Conservation (phyloP, 2,113 vertebrate genomes). For the Callithrix jacchus region DNA sequence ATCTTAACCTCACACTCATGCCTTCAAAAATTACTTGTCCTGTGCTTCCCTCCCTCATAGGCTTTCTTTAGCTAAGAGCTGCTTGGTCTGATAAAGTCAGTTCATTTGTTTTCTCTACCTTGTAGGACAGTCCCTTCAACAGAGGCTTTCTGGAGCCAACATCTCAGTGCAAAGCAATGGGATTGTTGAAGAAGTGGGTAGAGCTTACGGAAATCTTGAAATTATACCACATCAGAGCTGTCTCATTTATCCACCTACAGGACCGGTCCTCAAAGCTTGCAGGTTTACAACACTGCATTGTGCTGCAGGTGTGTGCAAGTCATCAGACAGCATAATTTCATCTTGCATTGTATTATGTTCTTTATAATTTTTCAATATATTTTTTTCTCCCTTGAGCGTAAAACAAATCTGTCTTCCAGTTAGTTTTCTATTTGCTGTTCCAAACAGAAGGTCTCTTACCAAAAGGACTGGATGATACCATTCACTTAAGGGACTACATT, state of each 20-base stretch:
- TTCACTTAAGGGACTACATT: not conserved
- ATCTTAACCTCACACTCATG: not conserved
- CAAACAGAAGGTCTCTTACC: not conserved
- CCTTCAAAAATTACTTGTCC: not conserved
- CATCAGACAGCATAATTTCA: not conserved
- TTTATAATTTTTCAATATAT: not conserved
- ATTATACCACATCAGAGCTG: not conserved
- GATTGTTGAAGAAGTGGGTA: not conserved
- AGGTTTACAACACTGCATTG: accelerated
- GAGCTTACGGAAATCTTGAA: not conserved
- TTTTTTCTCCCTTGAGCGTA: not conserved
- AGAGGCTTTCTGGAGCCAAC: not conserved
- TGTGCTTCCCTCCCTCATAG: not conserved
- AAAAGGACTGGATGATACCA: not conserved
- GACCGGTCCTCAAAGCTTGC: not conserved
- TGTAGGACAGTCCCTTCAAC: not conserved
- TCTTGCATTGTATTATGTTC: not conserved
- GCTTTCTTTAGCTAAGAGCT: not conserved
- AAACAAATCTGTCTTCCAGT: not conserved
- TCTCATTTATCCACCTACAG: not conserved
- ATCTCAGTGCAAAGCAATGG: not conserved
- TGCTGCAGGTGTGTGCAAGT: not conserved
- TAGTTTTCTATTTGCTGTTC: not conserved
- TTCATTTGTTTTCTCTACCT: not conserved
- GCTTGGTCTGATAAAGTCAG: not conserved